Evolutionary conservation across 1,140 invertebrate species (phyloP), one percentile per base, ranked within the genome.

Genomic region (Leptinotarsa lineolata): DNA sequence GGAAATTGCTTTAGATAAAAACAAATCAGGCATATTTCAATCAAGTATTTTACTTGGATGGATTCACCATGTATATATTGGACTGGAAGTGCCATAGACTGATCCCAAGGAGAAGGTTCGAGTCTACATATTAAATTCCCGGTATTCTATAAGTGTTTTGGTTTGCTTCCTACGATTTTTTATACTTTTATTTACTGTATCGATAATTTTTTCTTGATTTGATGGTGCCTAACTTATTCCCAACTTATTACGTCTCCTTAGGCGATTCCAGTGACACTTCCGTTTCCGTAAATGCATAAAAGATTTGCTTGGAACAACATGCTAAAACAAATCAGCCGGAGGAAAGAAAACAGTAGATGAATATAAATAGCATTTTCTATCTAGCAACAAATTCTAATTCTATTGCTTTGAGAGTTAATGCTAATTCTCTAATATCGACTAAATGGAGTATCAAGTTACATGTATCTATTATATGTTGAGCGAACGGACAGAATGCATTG

Each of bases 1-100:
- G 67, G 48, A 70, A 70, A 70, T 63, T 70, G 69, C 69, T 70
- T 61, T 70, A n/a, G 67, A 22, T 68, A 54, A 30, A 45, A 58
- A 68, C 67, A 54, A 54, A 54, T 54, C 15, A 54, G n/a, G 48
- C 48, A 54, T 54, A 16, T 54, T 54, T 54, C 3, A 54, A 15
- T 54, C 48, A 16, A 18, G 48, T 18, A 54, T 54, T 18, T 54
- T n/a, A 54, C 48, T 54, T 39, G 8, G 30, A 39, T 39, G 3
- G 11, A 39, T 39, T 39, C 8, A 39, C 30, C 30, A 39, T 39
- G 30, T 39, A 11, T 39, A 11, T 39, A 39, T 11, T 39, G 30
- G 30, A 39, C 8, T 11, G 30, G 30, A 39, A 39, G 30, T 39
- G 30, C 30, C 30, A 39, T 39, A 39, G 30, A 39, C 8, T 11